Base-by-base conservation (phyloP, 1,140 invertebrate species). In the Drosophila ironensis region DNA sequence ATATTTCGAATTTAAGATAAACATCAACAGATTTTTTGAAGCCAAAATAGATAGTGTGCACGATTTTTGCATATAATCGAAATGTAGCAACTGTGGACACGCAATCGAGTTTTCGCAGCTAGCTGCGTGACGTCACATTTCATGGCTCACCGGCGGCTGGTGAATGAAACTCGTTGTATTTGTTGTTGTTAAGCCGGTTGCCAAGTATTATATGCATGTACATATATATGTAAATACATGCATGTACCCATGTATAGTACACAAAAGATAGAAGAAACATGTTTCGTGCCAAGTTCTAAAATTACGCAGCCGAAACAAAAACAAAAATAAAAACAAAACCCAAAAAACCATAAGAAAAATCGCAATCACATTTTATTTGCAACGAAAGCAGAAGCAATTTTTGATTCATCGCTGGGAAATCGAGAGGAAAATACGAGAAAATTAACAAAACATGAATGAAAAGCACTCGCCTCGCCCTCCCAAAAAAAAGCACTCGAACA, bases 211-310 rank as follows among this genome's bases (percentile, higher is more conserved):
- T 40, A 40, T 24, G 3, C n/a, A 28, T 9, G 20, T 51, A 17
- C 50, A 46, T 3, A 24, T 9, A 11, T 22, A 28, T 50, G 14
- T 33, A 27, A 14, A 53, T 20, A 9, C 24, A 20, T 42, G 11
- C 30, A 28, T 41, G 3, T 20, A 17, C 4, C 5, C 11, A n/a
- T 46, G 33, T 50, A 37, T 35, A 27, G 19, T 46, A 66, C 14
- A 56, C 22, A 24, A 51, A 56, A 45, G 44, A 48, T 71, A 35
- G 24, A n/a, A n/a, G n/a, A 66, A 46, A 70, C 44, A 70, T 68
- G 61, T 67, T 70, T 56, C 60, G 80, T 84, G 80, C 80, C 80
- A 86, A 86, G 71, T 86, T 86, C 80, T 86, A 86, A 87, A 86
- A 86, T 84, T 80, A 80, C 64, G 64, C 75, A 69, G 56, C 38